Base-by-base conservation (phyloP, 2,113 vertebrate genomes). In the Choloepus hoffmanni region DNA sequence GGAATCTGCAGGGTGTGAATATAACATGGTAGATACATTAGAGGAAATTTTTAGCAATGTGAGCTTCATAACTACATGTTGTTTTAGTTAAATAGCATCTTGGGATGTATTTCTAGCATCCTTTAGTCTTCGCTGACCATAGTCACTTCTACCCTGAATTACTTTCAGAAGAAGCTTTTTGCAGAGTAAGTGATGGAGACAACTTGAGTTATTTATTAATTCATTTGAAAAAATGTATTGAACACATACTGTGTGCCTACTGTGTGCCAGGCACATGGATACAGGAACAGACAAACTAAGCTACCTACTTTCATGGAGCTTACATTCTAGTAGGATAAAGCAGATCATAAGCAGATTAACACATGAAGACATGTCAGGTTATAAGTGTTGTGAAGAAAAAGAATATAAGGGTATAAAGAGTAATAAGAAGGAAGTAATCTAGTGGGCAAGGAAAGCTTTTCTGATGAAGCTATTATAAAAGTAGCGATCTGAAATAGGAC, bases 81-180 rank as follows among this genome's bases (percentile, higher is more conserved):
- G 53, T 85, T 96, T 86, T 95, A 90, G 76, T 97, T 91, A 95
- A 94, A 33, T 73, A 58, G 40, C 24, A 85, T 78, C 24, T 5
- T 62, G 83, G 55, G 3, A 96, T 16, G 12, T 81, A 74, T 91
- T 89, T 93, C 82, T 81, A 78, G 73, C 77, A 83, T 8, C 7
- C 26, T 73, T 13, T 85, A 93, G 65, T 90, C 73, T 95, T 89
- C 53, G 83, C 79, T 94, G 50, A 36, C 14, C 26, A 58, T 23
- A 63, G 1, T 93, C 62, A 89, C 23, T 92, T 83, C 33, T 83
- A 53, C 33, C 83, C 23, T 86, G 68, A 95, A 58, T 92, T 87
- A 78, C 65, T 94, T 94, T 86, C 26, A 73, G n/a, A 95, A 96
- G 74, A 95, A 85, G 16, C 62, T 95, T 82, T 26, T 95, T 95